Conservation (phyloP, 2,888 invertebrate species). For the Aleiodes testaceus region DNA sequence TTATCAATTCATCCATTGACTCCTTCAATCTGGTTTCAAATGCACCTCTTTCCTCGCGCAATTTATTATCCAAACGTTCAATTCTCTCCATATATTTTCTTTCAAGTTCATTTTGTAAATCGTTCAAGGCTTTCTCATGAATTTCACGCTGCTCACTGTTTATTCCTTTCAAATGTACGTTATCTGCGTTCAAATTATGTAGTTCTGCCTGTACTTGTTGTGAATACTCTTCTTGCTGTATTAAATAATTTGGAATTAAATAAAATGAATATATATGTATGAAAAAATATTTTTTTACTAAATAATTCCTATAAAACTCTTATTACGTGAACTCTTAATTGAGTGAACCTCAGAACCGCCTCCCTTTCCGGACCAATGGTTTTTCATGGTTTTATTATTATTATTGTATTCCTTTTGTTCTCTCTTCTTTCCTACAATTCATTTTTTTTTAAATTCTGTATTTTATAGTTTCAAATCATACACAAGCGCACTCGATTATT, state of each 20-base stretch:
- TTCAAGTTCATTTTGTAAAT: slow-evolving; percentile 64
- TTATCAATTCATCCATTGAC: slow-evolving; percentile 59
- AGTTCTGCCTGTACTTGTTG: slow-evolving; percentile 73
- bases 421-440: neutral
- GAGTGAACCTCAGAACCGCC: slow-evolving; percentile 8
- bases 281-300: neutral
- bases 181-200: slow-evolving; percentile 71
- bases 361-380: neutral
- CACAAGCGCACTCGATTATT: slow-evolving; percentile 69
- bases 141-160: slow-evolving; percentile 70
- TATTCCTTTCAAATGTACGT: slow-evolving; percentile 69
- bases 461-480: slow-evolving; percentile 51
- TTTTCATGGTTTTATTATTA: neutral
- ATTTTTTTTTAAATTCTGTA: neutral
- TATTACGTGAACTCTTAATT: too few species aligned
- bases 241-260: neutral
- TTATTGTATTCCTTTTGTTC: slow-evolving; percentile 2
- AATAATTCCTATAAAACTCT: slow-evolving; percentile 59
- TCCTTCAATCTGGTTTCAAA: slow-evolving; percentile 60
- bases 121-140: slow-evolving; percentile 63
- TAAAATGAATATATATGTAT: neutral
- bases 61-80: slow-evolving; percentile 57
- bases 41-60: slow-evolving; percentile 62
- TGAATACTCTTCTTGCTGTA: slow-evolving; percentile 26
- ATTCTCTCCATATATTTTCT: slow-evolving; percentile 60